A percentile compares a stretch with the other conserved stretches of the same genome.
phyloP scores from a whole-genome alignment of 2,888 invertebrate genomes.

The Autographa pulchrina region DNA sequence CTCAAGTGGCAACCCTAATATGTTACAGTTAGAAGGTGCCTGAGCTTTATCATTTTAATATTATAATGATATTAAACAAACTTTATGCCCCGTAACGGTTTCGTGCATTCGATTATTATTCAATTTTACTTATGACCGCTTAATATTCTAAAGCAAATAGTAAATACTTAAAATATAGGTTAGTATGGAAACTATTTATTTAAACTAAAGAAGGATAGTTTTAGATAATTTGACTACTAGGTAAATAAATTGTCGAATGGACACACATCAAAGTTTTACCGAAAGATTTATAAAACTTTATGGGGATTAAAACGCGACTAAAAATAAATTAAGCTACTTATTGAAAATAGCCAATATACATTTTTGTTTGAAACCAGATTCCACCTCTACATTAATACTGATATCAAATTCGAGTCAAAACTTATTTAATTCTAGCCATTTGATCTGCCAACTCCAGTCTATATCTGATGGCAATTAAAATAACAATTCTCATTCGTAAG shows the following conservation, averaged over 20 bases:
- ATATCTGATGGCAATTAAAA: conserved; percentile 34
- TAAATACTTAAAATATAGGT: not conserved
- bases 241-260: too few species aligned
- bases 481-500: conserved; percentile 34
- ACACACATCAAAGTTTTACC: too few species aligned
- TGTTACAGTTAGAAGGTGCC: conserved; percentile 62
- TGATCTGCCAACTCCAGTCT: conserved; percentile 36
- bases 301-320: too few species aligned
- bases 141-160: not conserved
- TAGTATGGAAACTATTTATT: not conserved
- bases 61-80: conserved; percentile 64
- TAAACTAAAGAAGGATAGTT: too few species aligned
- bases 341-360: too few species aligned
- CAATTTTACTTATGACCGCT: conserved; percentile 47
- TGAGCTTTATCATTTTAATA: conserved; percentile 64
- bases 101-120: conserved; percentile 51
- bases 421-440: conserved; percentile 22
- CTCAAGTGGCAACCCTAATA: conserved; percentile 40
- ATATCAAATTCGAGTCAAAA: not conserved
- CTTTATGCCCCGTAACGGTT: conserved; percentile 57
- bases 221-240: too few species aligned
- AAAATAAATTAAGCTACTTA: too few species aligned
- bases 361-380: too few species aligned
- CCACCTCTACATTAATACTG: too few species aligned
- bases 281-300: too few species aligned